Percentiles rank a stretch among this genome's conserved stretches.
Conservation (phyloP, 2,113 vertebrate species). For the Melospiza georgiana region DNA sequence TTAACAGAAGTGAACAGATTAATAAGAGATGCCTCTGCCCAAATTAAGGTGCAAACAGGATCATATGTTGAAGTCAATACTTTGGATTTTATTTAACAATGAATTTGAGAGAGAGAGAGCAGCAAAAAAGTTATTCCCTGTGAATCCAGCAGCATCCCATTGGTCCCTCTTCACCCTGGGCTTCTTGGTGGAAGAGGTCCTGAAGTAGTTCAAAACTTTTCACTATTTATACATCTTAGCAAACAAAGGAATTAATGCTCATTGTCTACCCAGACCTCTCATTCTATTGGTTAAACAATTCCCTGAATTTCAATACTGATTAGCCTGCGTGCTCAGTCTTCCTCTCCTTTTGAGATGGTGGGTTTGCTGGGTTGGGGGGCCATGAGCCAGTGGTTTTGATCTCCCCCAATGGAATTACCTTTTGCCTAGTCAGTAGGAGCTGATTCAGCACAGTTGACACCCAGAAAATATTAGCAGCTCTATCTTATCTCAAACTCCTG, state of each 20-base stretch:
- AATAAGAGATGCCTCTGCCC: background rate
- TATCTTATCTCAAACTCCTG: background rate
- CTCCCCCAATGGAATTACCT: background rate
- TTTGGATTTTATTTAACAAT: background rate
- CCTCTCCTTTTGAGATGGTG: too few relatives aligned
- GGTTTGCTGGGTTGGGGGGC: background rate
- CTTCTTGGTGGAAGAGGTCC: background rate
- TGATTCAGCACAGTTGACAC: background rate
- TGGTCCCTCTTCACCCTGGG: background rate
- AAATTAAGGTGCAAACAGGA: background rate
- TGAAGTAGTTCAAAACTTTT: background rate
- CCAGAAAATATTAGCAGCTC: background rate
- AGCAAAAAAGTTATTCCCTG: background rate
- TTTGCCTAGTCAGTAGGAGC: background rate
- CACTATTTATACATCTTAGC: too few relatives aligned
- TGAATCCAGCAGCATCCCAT: background rate
- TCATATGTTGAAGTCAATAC: background rate
- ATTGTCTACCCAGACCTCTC: background rate
- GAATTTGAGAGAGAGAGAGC: background rate
- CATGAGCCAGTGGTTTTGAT: rapidly evolving
- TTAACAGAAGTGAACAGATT: background rate
- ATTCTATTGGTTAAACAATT: background rate
- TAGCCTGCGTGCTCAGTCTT: background rate
- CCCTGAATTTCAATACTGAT: background rate
- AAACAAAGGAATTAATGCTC: background rate